These are phyloP conservation scores for Ptychodera flava DNA, from an alignment of 35 echinoderm and acorn worm species.

Conservation along the genomic window DNA sequence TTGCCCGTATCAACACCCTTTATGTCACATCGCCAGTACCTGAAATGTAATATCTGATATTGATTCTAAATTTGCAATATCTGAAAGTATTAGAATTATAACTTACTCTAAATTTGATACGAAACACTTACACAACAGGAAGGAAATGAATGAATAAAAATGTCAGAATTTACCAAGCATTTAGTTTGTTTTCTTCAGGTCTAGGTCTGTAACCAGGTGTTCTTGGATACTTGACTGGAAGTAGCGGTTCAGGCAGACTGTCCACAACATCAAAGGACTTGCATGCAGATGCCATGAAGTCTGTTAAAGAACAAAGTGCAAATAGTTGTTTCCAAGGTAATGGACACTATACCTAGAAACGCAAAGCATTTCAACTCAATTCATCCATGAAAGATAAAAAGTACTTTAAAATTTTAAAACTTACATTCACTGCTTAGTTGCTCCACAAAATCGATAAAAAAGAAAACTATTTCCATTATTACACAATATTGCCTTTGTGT, in stretches of 20 bases:
- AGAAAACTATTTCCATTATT: no score
- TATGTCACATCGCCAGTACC: constrained; percentile 47
- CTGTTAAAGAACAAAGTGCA: neutral
- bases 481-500: no score
- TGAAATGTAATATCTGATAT: no score
- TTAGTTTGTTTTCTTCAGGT: constrained; percentile 22
- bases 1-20: constrained; percentile 47
- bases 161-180: constrained; percentile 30
- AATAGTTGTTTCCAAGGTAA: neutral
- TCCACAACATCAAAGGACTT: no score
- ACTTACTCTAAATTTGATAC: neutral
- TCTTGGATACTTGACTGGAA: constrained; percentile 40
- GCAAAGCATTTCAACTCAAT: neutral
- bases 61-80: neutral
- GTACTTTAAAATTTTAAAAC: no score
- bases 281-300: no score
- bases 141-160: neutral
- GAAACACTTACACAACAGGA: neutral
- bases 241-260: constrained; percentile 15
- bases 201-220: constrained; percentile 35
- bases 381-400: neutral
- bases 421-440: no score
- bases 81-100: no score
- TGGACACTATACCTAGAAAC: neutral
- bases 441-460: no score